Percentiles rank a stretch among this genome's conserved stretches.
These are phyloP conservation scores for Myotis findleyi DNA, from an alignment of 2,797 vertebrate species.

Conservation along the genomic window DNA sequence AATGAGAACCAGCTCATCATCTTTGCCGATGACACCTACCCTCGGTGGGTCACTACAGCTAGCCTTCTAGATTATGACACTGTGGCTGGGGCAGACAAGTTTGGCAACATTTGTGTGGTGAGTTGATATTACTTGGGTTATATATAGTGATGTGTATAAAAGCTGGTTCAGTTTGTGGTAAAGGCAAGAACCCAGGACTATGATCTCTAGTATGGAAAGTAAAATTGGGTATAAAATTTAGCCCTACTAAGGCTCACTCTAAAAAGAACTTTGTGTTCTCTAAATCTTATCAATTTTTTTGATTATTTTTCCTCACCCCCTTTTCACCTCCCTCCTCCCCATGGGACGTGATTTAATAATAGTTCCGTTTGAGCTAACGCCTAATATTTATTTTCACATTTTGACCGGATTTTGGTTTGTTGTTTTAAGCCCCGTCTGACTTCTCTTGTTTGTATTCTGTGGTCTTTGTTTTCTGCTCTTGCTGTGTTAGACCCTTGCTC, in stretches of 20 bases:
- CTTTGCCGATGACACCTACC: slow-evolving; percentile 98
- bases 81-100: slow-evolving; percentile 98
- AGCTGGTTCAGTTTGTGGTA: background rate
- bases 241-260: background rate
- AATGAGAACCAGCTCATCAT: slow-evolving; percentile 99
- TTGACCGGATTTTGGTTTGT: background rate
- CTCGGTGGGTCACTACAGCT: slow-evolving; percentile 98
- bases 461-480: slow-evolving; percentile 44
- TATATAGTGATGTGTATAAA: background rate
- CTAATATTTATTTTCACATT: slow-evolving; percentile 28
- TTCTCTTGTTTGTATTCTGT: background rate
- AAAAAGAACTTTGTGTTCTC: background rate
- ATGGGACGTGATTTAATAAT: background rate
- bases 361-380: background rate
- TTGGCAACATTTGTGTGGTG: slow-evolving; percentile 98
- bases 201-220: background rate
- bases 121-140: slow-evolving; percentile 82
- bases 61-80: slow-evolving; percentile 98
- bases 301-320: too few relatives aligned
- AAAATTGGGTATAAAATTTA: slow-evolving; percentile 4
- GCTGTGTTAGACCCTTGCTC: background rate
- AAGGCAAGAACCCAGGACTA: background rate
- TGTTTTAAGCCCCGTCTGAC: background rate
- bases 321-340: background rate
- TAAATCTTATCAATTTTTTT: background rate